phyloP scores from a whole-genome alignment of 2,113 vertebrate genomes.

The Mandrillus leucophaeus region DNA sequence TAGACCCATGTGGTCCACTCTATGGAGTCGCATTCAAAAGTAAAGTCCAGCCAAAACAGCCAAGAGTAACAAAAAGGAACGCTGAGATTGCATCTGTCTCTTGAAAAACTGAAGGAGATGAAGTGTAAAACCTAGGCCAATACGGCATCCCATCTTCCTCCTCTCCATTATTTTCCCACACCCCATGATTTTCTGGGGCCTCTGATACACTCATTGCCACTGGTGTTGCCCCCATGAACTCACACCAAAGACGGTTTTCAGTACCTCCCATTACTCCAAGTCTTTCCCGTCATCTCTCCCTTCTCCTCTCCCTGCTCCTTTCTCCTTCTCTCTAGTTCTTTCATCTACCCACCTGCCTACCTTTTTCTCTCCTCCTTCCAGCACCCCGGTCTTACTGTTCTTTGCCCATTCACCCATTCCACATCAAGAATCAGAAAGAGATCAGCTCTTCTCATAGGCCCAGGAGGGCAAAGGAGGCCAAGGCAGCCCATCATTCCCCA shows the following conservation, averaged over 20 bases:
- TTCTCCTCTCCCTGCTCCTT: background rate
- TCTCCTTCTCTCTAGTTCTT: background rate
- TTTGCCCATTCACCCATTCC: fast-evolving
- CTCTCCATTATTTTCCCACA: background rate
- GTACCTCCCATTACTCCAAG: fast-evolving
- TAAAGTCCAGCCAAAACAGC: background rate
- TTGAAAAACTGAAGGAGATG: background rate
- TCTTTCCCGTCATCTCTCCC: background rate
- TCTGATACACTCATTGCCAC: background rate
- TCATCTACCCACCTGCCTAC: fast-evolving
- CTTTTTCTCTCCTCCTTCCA: too few relatives aligned
- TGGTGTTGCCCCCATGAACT: fast-evolving
- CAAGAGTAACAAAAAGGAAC: background rate
- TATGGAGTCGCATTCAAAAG: fast-evolving
- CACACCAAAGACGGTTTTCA: fast-evolving
- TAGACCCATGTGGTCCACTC: fast-evolving
- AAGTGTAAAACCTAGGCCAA: background rate
- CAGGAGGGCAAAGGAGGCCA: background rate
- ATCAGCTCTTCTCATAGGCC: background rate
- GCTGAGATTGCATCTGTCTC: fast-evolving
- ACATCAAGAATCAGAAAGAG: background rate
- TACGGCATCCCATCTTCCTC: fast-evolving
- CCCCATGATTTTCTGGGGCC: background rate
- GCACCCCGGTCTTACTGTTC: background rate
- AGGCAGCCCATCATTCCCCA: background rate